Percentiles rank a stretch among this genome's conserved stretches.
Evolutionary conservation across 2,797 vertebrate species (phyloP).

Genomic region (Phoeniculus purpureus): DNA sequence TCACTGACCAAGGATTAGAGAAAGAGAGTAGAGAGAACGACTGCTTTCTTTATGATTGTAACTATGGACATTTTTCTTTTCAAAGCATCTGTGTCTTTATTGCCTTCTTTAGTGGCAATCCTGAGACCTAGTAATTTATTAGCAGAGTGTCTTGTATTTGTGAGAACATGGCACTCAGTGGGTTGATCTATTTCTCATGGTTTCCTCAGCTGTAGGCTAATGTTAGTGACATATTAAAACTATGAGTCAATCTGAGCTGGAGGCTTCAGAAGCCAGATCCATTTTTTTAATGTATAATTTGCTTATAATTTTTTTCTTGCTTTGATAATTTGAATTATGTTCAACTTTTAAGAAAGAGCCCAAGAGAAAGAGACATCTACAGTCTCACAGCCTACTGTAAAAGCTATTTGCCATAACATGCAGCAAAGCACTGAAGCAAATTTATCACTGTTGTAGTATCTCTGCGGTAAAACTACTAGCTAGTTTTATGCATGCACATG

Average conservation of each 20-base stretch:
- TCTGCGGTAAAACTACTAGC: neutral
- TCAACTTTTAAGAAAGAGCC: neutral
- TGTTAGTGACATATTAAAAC: neutral
- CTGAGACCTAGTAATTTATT: conserved; percentile 12
- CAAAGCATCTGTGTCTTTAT: neutral
- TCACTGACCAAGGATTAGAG: neutral
- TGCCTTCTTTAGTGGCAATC: neutral
- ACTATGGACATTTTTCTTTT: conserved; percentile 12
- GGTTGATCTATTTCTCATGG: neutral
- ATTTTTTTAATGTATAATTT: neutral
- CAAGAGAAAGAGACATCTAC: neutral
- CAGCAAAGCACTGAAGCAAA: neutral
- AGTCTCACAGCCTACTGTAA: neutral
- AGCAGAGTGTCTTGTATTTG: neutral
- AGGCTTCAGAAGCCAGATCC: neutral
- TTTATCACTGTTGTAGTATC: neutral
- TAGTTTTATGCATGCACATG: neutral
- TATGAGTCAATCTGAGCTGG: neutral
- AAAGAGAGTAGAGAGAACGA: neutral
- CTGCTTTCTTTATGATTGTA: conserved; percentile 4
- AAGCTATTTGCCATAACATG: neutral
- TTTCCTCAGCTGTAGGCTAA: neutral
- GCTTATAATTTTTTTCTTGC: neutral
- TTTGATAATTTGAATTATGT: neutral
- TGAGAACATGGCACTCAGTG: neutral